These are phyloP conservation scores for Psylliodes chrysocephalus DNA, from an alignment of 2,888 invertebrate genomes.

Conservation along the genomic window DNA sequence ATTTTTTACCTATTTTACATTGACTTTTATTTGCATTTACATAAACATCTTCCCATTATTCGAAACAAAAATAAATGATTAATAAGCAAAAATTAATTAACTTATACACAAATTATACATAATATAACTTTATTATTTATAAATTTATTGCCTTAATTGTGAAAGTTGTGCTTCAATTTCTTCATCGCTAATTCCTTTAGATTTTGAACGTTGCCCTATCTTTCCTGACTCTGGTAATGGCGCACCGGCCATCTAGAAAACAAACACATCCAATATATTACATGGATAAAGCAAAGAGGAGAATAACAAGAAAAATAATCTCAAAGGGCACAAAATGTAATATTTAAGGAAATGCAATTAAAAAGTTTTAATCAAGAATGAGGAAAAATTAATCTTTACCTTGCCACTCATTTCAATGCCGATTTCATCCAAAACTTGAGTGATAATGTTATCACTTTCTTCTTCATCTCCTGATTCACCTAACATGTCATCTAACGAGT, in stretches of 20 bases:
- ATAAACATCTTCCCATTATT: no score
- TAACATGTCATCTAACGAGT: slow-evolving; percentile 89
- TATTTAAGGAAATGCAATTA: no score
- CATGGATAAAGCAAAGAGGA: neutral
- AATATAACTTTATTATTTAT: no score
- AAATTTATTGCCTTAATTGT: slow-evolving; percentile 59
- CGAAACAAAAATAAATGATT: no score
- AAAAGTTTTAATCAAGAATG: neutral
- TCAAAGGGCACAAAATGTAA: no score
- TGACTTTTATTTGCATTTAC: no score
- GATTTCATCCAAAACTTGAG: slow-evolving; percentile 93
- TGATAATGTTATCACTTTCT: slow-evolving; percentile 88
- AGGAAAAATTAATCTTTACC: slow-evolving; percentile 64
- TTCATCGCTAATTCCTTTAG: slow-evolving; percentile 69
- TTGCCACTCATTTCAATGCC: slow-evolving; percentile 94
- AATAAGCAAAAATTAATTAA: no score
- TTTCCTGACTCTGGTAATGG: slow-evolving; percentile 72
- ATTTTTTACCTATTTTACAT: no score
- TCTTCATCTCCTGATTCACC: slow-evolving; percentile 91
- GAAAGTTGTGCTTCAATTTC: slow-evolving; percentile 80
- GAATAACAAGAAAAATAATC: neutral
- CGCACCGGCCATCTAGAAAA: slow-evolving; percentile 71
- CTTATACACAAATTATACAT: no score
- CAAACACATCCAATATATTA: neutral
- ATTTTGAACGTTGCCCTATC: slow-evolving; percentile 67